Base-by-base conservation (phyloP, 2,113 vertebrate species). In the Catharus bicknelli region DNA sequence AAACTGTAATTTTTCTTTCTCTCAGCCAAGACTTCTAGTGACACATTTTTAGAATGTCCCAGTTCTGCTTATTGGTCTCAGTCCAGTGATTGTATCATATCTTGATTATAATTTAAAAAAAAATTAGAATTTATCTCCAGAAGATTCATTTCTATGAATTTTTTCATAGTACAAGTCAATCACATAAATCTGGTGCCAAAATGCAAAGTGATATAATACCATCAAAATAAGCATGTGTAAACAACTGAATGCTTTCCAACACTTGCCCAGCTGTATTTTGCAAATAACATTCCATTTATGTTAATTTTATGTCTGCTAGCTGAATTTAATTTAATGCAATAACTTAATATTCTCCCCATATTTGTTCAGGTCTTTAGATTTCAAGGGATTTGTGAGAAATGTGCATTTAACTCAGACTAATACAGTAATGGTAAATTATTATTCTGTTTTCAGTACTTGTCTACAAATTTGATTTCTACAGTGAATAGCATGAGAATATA, bases 281-380 rank as follows among this genome's bases (percentile, higher is more conserved):
- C 30, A 86, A 94, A 62, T 66, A 69, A 63, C 9, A 43, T 16
- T 45, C 50, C 4, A 66, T 87, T 82, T 79, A 64, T 57, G 66
- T 62, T 85, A 72, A 87, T 89, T 68, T 88, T 61, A 48, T 72
- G 53, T 51, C 55, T 90, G 30, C 55, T 73, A 76, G 62, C 17
- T 87, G 54, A 73, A 83, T 81, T 63, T 69, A 43, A 80, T 58
- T 58, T 78, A 79, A 69, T 50, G 75, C 23, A 61, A 51, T 83
- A 66, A 83, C 34, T 55, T 55, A 74, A 53, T 77, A n/a, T 82
- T 90, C 84, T 61, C 21, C 21, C 27, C 45, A 2, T 68, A 63
- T 79, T 90, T 94, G 43, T 93, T 92, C 45, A 87, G 38, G 42
- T 66, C 22, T 80, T 82, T 66, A 55, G 21, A 70, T 91, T 94